phyloP scores from a whole-genome alignment of 2,797 vertebrate genomes.

The Gephyroberyx darwinii region DNA sequence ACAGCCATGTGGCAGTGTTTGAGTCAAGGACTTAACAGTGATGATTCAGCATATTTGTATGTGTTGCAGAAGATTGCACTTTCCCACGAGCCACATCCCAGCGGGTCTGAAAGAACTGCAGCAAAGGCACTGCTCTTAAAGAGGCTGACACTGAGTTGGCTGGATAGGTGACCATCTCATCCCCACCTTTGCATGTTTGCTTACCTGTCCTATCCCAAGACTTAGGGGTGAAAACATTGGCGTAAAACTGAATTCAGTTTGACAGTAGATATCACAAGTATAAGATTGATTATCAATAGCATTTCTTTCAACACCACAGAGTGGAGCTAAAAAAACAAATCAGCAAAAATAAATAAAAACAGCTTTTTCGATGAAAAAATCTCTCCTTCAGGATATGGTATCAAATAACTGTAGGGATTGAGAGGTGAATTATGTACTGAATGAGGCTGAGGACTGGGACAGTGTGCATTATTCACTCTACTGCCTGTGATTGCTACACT shows the following conservation, averaged over 20 bases:
- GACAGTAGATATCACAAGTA: background rate
- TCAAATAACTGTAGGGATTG: constrained; percentile 8
- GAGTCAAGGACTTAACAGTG: constrained; percentile 15
- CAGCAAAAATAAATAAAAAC: background rate
- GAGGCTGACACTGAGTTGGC: constrained; percentile 35
- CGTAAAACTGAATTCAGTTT: constrained; percentile 11
- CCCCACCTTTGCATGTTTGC: constrained; percentile 13
- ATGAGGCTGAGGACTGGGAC: background rate
- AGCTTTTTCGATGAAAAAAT: background rate
- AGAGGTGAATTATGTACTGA: constrained; percentile 19
- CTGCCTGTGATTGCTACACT: constrained; percentile 26
- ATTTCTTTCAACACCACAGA: background rate
- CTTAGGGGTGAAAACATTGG: background rate
- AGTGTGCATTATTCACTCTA: constrained; percentile 32
- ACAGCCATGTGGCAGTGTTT: constrained; percentile 2
- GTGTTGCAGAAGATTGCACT: constrained; percentile 23
- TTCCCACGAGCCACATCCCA: constrained; percentile 24
- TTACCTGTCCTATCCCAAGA: constrained; percentile 6
- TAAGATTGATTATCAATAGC: background rate
- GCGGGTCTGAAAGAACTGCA: constrained; percentile 34
- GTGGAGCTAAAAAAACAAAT: background rate
- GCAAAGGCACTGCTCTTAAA: constrained; percentile 20
- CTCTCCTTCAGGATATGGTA: constrained; percentile 14
- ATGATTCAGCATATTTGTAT: constrained; percentile 32
- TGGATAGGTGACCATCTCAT: constrained; percentile 17